Percentiles rank a stretch among this genome's conserved stretches.
These are phyloP conservation scores for Prunella strophiata DNA, from an alignment of 2,797 vertebrate genomes.

Conservation along the genomic window DNA sequence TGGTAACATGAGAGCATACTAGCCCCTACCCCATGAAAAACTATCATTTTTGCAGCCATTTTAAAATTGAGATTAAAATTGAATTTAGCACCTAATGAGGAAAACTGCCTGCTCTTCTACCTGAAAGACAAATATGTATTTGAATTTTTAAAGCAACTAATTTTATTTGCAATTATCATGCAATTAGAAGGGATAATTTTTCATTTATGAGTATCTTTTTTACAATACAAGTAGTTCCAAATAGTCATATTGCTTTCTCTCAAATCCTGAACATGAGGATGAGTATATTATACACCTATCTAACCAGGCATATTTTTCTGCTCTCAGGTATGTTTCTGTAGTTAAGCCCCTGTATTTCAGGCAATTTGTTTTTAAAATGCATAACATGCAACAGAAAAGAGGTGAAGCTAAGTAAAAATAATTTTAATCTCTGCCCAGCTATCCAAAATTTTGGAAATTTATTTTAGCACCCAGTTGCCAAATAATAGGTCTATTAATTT, in stretches of 20 bases:
- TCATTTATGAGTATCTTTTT: not conserved
- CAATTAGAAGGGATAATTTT: not conserved
- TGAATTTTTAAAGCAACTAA: not conserved
- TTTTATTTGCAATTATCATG: not conserved
- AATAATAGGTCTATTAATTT: not conserved
- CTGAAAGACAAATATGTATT: not conserved
- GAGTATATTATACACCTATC: not conserved
- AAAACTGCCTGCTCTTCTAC: not conserved
- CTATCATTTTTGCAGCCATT: not conserved
- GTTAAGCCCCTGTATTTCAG: not conserved
- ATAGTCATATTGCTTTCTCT: not conserved
- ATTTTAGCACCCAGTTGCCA: not conserved
- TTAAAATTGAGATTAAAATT: not conserved
- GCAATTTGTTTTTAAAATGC: not conserved
- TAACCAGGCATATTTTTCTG: not conserved
- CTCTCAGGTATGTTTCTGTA: not conserved
- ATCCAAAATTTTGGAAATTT: not conserved
- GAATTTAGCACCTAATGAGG: not conserved
- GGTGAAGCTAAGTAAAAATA: not conserved
- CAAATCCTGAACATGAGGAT: not conserved
- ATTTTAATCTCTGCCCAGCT: not conserved
- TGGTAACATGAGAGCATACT: not conserved
- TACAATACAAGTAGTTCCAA: not conserved
- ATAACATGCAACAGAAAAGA: not conserved
- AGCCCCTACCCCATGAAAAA: not conserved